phyloP scores from a whole-genome alignment of 2,888 invertebrate genomes.

The Strigamia crassipes region DNA sequence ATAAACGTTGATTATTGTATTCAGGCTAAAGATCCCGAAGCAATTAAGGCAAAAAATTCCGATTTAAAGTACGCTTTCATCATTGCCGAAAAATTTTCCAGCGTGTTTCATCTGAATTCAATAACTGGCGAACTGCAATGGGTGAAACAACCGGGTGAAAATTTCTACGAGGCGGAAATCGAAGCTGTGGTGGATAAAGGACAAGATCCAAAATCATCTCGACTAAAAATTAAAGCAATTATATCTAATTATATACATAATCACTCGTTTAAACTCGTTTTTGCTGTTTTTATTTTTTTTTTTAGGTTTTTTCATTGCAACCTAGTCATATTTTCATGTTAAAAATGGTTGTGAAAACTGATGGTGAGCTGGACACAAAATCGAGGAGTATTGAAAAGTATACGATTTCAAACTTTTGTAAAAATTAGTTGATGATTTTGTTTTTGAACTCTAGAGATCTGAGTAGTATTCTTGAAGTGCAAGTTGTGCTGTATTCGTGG shows the following conservation, averaged over 20 bases:
- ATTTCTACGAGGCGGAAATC: background rate
- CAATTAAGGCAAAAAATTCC: too few relatives aligned
- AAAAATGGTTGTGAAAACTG: background rate
- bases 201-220: background rate
- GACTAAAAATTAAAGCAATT: background rate
- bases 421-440: too few relatives aligned
- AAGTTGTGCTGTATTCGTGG: background rate
- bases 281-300: background rate
- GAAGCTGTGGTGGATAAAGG: background rate
- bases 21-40: too few relatives aligned
- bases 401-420: background rate
- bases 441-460: background rate
- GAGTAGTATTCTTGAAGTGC: background rate
- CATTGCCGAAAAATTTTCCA: too few relatives aligned
- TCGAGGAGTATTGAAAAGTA: background rate
- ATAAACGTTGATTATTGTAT: too few relatives aligned
- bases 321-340: background rate
- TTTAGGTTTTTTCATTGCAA: background rate
- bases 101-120: background rate
- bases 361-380: background rate
- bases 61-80: too few relatives aligned
- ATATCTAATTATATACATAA: too few relatives aligned
- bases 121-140: background rate
- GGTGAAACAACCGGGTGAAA: background rate
- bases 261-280: too few relatives aligned